Evolutionary conservation across 2,888 invertebrate species (phyloP).

Genomic region (Drosophila anceps): DNA sequence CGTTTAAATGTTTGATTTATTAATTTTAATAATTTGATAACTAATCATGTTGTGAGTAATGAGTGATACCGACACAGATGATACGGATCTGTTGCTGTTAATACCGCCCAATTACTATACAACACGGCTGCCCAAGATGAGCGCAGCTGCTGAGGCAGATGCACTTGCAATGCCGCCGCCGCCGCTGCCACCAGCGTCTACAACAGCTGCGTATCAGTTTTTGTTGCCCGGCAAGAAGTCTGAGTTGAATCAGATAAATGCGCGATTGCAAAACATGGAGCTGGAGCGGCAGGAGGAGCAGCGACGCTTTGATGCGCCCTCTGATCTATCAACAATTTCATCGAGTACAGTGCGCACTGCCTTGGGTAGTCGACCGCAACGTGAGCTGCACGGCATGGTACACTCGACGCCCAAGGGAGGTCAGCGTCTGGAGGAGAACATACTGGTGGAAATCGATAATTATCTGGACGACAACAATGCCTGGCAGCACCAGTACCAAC

Average conservation of each 20-base stretch:
- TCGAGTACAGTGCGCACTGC: constrained; percentile 76
- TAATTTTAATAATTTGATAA: not conserved
- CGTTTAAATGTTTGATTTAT: constrained; percentile 34
- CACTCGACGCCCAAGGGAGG: constrained; percentile 84
- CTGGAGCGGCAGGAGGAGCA: constrained; percentile 41
- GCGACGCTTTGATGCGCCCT: constrained; percentile 69
- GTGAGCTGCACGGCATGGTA: constrained; percentile 60
- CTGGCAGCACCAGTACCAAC: constrained; percentile 53
- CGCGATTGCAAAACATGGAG: constrained; percentile 76
- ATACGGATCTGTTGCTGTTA: constrained; percentile 92
- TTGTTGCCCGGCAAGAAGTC: constrained; percentile 73
- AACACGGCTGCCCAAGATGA: constrained; percentile 82
- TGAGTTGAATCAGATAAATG: constrained; percentile 83
- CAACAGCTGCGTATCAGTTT: constrained; percentile 74
- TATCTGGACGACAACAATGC: constrained; percentile 75
- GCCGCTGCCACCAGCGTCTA: constrained; percentile 37
- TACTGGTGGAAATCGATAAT: constrained; percentile 83
- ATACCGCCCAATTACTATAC: constrained; percentile 91
- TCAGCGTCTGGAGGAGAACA: constrained; percentile 55
- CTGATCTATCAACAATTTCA: constrained; percentile 84
- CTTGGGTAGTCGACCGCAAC: constrained; percentile 24
- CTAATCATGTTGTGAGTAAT: constrained; percentile 53
- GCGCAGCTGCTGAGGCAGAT: constrained; percentile 48
- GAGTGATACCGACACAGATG: constrained; percentile 89
- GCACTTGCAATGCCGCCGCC: constrained; percentile 73